phyloP scores from a whole-genome alignment of 1,140 invertebrate species.

The Drosophila rhopaloa region DNA sequence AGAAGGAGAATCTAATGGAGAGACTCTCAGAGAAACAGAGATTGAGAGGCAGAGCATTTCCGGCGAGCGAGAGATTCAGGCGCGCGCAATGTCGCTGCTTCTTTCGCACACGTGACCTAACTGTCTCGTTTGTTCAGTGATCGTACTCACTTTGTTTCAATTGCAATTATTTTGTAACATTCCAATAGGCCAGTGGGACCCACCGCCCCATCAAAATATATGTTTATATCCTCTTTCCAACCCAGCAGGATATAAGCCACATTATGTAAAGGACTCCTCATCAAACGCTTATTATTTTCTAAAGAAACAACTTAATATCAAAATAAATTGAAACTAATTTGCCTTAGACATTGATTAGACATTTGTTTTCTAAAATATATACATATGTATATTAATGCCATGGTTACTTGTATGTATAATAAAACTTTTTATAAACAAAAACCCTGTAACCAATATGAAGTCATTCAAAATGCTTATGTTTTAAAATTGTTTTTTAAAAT shows the following conservation, averaged over 20 bases:
- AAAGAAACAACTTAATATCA: too few species aligned
- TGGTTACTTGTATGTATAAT: too few species aligned
- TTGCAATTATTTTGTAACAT: conserved; percentile 81
- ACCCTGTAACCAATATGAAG: too few species aligned
- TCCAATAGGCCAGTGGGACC: conserved; percentile 73
- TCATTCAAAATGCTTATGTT: too few species aligned
- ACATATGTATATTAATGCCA: neutral
- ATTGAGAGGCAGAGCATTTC: conserved; percentile 15
- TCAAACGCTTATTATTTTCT: too few species aligned
- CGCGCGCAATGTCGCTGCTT: conserved; percentile 62
- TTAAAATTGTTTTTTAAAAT: too few species aligned
- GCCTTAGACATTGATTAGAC: too few species aligned
- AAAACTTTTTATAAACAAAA: too few species aligned
- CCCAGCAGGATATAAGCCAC: neutral
- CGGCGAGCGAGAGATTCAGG: conserved; percentile 26
- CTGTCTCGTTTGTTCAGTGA: conserved; percentile 18
- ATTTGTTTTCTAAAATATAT: neutral
- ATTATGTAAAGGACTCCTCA: neutral
- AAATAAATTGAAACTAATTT: neutral
- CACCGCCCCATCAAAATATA: conserved; percentile 14
- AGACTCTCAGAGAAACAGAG: conserved; percentile 10
- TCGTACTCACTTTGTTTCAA: conserved; percentile 71
- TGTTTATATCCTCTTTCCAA: conserved; percentile 3
- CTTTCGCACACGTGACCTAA: conserved; percentile 54
- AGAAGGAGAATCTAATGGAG: neutral